These are phyloP conservation scores for Pheosia gnoma DNA, from an alignment of 2,888 invertebrate species.

Conservation along the genomic window DNA sequence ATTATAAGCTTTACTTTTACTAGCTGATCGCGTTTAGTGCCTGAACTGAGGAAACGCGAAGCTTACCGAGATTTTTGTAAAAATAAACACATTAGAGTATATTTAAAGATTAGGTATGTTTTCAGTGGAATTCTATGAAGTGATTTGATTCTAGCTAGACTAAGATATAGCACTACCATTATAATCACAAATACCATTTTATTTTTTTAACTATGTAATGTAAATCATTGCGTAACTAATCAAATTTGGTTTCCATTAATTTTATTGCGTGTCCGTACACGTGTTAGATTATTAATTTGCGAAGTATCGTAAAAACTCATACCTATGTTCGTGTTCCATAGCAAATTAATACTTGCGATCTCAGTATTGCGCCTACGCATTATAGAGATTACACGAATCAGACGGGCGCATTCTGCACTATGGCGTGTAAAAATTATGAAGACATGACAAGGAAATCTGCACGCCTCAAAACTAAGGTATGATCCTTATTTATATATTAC, in stretches of 20 bases:
- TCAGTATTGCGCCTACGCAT: slow-evolving; percentile 17
- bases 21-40: too few species aligned
- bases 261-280: slow-evolving; percentile 10
- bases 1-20: too few species aligned
- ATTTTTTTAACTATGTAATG: too few species aligned
- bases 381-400: slow-evolving; percentile 17
- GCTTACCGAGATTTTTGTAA: too few species aligned
- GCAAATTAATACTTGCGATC: neutral
- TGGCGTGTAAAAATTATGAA: neutral
- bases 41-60: too few species aligned
- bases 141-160: too few species aligned
- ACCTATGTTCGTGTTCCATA: too few species aligned
- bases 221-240: neutral
- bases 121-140: too few species aligned
- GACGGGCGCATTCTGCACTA: slow-evolving; percentile 10
- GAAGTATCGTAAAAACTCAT: slow-evolving; percentile 19
- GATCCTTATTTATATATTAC: neutral
- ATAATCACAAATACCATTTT: too few species aligned
- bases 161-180: too few species aligned
- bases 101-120: too few species aligned
- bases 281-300: slow-evolving; percentile 26
- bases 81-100: too few species aligned
- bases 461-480: neutral
- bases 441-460: neutral
- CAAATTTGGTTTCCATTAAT: slow-evolving; percentile 14